phyloP scores from a whole-genome alignment of 2,888 invertebrate genomes.

The Troides oblongomaculatus region DNA sequence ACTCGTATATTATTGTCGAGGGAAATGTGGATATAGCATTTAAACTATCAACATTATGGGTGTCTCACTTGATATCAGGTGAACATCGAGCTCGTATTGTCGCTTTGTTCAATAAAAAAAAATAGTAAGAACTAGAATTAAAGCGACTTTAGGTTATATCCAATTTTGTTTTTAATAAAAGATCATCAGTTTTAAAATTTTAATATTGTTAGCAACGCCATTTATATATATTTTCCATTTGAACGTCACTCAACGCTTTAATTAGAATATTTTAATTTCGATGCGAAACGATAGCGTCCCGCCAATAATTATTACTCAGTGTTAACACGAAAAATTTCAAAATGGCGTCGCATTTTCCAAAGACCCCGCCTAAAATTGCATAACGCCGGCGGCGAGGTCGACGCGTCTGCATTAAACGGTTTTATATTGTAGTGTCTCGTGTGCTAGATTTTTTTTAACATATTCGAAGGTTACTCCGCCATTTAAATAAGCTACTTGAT shows the following conservation, averaged over 20 bases:
- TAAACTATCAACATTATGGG: too few relatives aligned
- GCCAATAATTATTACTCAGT: slow-evolving; percentile 13
- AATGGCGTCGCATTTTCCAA: slow-evolving; percentile 29
- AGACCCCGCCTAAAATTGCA: slow-evolving; percentile 31
- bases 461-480: slow-evolving; percentile 17
- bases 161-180: too few relatives aligned
- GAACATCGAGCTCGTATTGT: too few relatives aligned
- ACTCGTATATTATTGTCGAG: too few relatives aligned
- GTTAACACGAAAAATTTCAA: slow-evolving; percentile 25
- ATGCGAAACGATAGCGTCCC: slow-evolving; percentile 10
- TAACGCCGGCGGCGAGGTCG: slow-evolving; percentile 19
- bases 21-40: too few relatives aligned
- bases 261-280: slow-evolving; percentile 2
- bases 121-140: too few relatives aligned
- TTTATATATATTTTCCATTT: too few relatives aligned
- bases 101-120: too few relatives aligned
- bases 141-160: too few relatives aligned
- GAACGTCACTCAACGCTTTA: background rate
- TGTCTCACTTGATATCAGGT: too few relatives aligned
- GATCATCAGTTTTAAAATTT: too few relatives aligned
- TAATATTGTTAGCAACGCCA: too few relatives aligned
- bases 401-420: slow-evolving; percentile 27
- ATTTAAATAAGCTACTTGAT: slow-evolving; percentile 13
- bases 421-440: slow-evolving; percentile 18
- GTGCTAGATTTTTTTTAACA: slow-evolving; percentile 19